Conservation (phyloP, 2,888 invertebrate species). For the Perizoma affinitatum region DNA sequence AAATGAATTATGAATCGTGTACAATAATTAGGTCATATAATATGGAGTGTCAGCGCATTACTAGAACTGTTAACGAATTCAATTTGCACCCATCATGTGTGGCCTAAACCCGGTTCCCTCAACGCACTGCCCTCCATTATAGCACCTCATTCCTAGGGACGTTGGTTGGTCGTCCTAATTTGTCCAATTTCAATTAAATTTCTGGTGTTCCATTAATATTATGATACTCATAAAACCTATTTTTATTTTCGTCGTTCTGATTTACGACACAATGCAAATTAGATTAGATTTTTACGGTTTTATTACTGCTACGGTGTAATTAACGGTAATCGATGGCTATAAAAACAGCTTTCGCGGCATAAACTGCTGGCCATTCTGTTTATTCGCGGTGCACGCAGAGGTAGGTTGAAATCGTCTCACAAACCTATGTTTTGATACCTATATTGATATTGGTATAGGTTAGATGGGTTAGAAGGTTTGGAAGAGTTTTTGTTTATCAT, state of each 20-base stretch:
- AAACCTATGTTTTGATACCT: too few relatives aligned
- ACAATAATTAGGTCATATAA: neutral
- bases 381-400: slow-evolving; percentile 15
- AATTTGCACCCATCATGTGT: slow-evolving; percentile 60
- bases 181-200: slow-evolving; percentile 57
- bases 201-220: slow-evolving; percentile 15
- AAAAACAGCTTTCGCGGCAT: slow-evolving; percentile 38
- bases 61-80: slow-evolving; percentile 36
- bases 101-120: slow-evolving; percentile 17
- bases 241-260: slow-evolving; percentile 45
- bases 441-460: too few relatives aligned
- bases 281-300: slow-evolving; percentile 49
- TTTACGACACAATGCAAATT: slow-evolving; percentile 44
- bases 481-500: too few relatives aligned
- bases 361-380: slow-evolving; percentile 27
- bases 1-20: slow-evolving; percentile 1
- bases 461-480: too few relatives aligned
- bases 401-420: neutral
- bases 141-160: too few relatives aligned
- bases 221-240: slow-evolving; percentile 4
- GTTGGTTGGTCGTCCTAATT: slow-evolving; percentile 42
- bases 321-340: slow-evolving; percentile 45
- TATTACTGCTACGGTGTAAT: slow-evolving; percentile 41
- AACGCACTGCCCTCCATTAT: too few relatives aligned
- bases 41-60: slow-evolving; percentile 8